Evolutionary conservation across 2,113 vertebrate genomes (phyloP).

Genomic region (Sinocyclocheilus rhinocerous): DNA sequence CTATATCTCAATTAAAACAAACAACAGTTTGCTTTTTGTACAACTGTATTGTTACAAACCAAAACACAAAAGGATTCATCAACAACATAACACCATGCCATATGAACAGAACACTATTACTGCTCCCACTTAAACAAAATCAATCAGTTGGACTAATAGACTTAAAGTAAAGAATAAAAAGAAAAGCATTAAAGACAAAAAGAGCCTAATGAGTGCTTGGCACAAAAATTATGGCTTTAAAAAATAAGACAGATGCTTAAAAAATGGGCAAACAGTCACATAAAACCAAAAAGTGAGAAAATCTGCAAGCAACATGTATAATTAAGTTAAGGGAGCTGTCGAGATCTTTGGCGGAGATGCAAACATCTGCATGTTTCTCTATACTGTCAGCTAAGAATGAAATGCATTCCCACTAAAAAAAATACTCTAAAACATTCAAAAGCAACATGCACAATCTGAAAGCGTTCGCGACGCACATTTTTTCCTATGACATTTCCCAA

Average conservation of each 20-base stretch:
- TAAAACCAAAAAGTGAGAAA: not conserved
- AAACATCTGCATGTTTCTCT: not conserved
- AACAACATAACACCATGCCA: conserved; percentile 10
- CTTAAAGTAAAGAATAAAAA: not conserved
- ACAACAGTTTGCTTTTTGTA: not conserved
- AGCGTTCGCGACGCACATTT: not conserved
- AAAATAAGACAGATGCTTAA: not conserved
- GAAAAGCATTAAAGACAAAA: not conserved
- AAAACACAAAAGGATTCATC: conserved; percentile 16
- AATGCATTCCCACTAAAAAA: conserved; percentile 2
- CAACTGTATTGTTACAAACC: conserved; percentile 42
- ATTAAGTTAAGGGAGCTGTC: conserved; percentile 7
- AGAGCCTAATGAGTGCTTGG: not conserved
- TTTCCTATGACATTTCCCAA: not conserved
- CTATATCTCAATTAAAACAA: not conserved
- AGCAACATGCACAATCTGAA: conserved; percentile 11
- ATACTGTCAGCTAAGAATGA: not conserved
- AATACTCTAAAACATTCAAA: not conserved
- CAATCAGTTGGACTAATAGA: conserved; percentile 8
- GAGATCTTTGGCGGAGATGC: conserved; percentile 7
- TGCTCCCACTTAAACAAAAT: not conserved
- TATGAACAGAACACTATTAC: not conserved
- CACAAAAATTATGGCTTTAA: conserved; percentile 15
- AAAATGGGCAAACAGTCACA: not conserved
- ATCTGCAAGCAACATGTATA: not conserved